Evolutionary conservation across 2,797 vertebrate species (phyloP), one percentile per base, ranked within the genome.

Genomic region (Thunnus albacares): DNA sequence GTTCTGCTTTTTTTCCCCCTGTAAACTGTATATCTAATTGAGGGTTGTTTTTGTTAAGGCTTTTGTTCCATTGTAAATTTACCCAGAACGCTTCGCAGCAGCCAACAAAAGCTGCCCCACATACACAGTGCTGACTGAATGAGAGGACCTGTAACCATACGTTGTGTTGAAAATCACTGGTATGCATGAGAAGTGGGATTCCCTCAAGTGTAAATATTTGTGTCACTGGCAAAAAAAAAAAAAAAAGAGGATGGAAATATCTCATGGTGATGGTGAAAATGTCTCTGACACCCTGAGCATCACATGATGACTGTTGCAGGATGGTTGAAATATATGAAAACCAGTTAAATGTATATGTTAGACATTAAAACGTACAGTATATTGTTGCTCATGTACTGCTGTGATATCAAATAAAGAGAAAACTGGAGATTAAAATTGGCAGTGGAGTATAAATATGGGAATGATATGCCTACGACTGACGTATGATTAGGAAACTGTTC

Each of bases 101-200:
- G 81, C 72, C 58, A 89, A 94, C 94, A 95, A 95, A 93, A 91
- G 92, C 88, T 94, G 94, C 62, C 94, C 94, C 92, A 94, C 82
- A 94, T 95, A 84, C 86, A 57, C 41, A 9, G 12, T 4, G 35
- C 26, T 13, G 65, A 35, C 58, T 89, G 84, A 92, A 89, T 87
- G 82, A 87, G 84, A 79, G 70, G 72, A 83, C 64, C 56, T 71
- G 72, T 43, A 69, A 57, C 57, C 71, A 79, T 79, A 85, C 79
- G 87, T 79, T 79, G 72, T 82, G 74, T 53, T 65, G 80, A 79
- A 86, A 87, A 85, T 76, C 55, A 81, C 49, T 79, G 89, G 87
- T 75, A 88, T 89, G 93, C 91, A 88, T 91, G 90, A 90, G 82
- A 92, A 90, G 79, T 77, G 63, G 79, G 81, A 79, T 83, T 88